Evolutionary conservation across 92 coral and sea anemone genomes (phyloP).

Genomic region (Phenganax stokvisi): DNA sequence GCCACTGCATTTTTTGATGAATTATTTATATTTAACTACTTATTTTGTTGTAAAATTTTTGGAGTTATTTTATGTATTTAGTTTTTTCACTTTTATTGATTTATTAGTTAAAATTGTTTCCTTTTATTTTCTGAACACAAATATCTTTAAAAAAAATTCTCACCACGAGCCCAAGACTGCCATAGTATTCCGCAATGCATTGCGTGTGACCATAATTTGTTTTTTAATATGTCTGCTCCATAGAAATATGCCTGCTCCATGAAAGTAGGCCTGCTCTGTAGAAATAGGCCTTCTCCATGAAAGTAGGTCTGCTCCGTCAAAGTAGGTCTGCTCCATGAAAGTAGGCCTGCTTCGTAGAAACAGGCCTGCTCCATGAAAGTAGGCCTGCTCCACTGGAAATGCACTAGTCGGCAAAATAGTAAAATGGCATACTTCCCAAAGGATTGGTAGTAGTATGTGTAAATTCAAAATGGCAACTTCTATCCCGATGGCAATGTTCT

Average conservation of each 20-base stretch:
- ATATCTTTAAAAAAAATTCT: too few relatives aligned
- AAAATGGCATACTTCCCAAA: neutral
- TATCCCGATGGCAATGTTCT: neutral
- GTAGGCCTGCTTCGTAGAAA: neutral
- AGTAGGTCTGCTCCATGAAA: slow-evolving; percentile 14
- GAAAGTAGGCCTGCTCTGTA: neutral
- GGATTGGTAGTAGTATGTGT: neutral
- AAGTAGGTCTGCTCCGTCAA: slow-evolving; percentile 8
- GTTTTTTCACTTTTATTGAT: too few relatives aligned
- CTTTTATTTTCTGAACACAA: too few relatives aligned
- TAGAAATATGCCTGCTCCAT: neutral
- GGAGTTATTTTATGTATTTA: too few relatives aligned
- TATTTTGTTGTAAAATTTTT: too few relatives aligned
- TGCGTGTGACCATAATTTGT: too few relatives aligned
- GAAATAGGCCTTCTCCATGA: slow-evolving; percentile 1
- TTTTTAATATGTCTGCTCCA: neutral
- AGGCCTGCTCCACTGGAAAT: neutral
- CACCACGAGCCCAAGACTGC: too few relatives aligned
- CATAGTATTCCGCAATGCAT: too few relatives aligned
- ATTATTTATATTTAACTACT: too few relatives aligned
- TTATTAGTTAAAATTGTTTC: too few relatives aligned
- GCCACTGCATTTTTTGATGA: too few relatives aligned
- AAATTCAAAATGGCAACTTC: neutral
- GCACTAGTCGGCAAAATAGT: neutral
- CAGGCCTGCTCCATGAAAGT: neutral